phyloP scores from a whole-genome alignment of 2,113 vertebrate genomes.

The Willisornis vidua region DNA sequence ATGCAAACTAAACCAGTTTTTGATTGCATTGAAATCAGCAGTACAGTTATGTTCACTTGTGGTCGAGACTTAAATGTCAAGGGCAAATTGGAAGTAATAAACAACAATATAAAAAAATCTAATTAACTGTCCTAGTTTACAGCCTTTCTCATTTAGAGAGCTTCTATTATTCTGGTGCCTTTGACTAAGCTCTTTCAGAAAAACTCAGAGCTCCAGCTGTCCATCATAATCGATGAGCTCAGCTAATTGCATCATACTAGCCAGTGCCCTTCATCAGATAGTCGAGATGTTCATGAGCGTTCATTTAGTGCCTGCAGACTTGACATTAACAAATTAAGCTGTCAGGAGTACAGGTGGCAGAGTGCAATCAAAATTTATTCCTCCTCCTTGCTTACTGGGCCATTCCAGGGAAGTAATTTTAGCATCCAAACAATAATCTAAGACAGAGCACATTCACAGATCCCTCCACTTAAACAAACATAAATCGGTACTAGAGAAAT shows the following conservation, averaged over 20 bases:
- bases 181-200: constrained; percentile 19
- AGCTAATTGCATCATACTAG: constrained; percentile 46
- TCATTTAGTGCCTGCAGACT: background rate
- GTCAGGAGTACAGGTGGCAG: constrained; percentile 31
- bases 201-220: constrained; percentile 37
- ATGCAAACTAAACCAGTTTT: constrained; percentile 3
- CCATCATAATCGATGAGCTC: constrained; percentile 22
- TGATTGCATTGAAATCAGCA: background rate
- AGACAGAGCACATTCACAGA: background rate
- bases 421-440: background rate
- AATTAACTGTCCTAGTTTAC: constrained; percentile 16
- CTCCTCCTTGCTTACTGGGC: background rate
- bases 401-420: background rate
- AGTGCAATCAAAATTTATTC: constrained; percentile 21
- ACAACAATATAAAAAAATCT: background rate
- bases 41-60: background rate
- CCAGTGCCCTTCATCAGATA: constrained; percentile 10
- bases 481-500: background rate
- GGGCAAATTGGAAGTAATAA: constrained; percentile 19
- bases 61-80: background rate
- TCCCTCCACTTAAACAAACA: background rate
- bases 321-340: constrained; percentile 36
- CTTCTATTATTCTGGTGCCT: constrained; percentile 11
- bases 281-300: background rate
- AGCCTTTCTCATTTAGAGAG: constrained; percentile 14